These are phyloP conservation scores for Callionymus lyra DNA, from an alignment of 2,113 vertebrate genomes.

Conservation along the genomic window DNA sequence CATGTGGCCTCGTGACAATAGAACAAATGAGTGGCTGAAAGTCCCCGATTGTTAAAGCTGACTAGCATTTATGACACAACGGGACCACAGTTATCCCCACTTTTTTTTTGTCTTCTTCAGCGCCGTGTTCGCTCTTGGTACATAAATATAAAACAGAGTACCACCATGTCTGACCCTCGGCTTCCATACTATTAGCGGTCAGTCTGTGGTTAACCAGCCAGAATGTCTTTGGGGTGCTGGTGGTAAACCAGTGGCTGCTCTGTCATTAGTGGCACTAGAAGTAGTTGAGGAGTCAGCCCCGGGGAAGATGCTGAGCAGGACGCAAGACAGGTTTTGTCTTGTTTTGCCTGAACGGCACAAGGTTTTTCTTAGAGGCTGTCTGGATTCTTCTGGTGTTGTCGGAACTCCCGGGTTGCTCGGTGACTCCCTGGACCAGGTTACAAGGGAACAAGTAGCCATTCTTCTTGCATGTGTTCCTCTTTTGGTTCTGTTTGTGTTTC, in stretches of 20 bases:
- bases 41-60: no score
- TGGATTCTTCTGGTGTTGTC: no score
- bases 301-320: conserved; percentile 6
- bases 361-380: no score
- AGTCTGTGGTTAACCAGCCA: conserved; percentile 47
- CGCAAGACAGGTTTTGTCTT: conserved; percentile 13
- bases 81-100: conserved; percentile 28
- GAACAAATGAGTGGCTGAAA: not conserved
- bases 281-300: conserved; percentile 34
- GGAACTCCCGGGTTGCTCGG: no score
- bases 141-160: conserved; percentile 44
- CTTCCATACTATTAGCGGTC: conserved; percentile 59
- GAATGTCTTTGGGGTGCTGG: conserved; percentile 51
- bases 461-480: no score
- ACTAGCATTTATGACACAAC: not conserved
- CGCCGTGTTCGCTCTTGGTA: conserved; percentile 21
- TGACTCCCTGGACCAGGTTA: no score
- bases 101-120: conserved; percentile 20
- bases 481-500: no score
- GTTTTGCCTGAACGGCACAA: not conserved
- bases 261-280: conserved; percentile 52
- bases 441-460: no score
- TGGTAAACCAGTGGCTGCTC: conserved; percentile 46
- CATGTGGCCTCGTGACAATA: conserved; percentile 8
- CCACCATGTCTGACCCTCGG: conserved; percentile 46